Evolutionary conservation across 2,888 invertebrate species (phyloP).

Genomic region (Coelinius sp.): DNA sequence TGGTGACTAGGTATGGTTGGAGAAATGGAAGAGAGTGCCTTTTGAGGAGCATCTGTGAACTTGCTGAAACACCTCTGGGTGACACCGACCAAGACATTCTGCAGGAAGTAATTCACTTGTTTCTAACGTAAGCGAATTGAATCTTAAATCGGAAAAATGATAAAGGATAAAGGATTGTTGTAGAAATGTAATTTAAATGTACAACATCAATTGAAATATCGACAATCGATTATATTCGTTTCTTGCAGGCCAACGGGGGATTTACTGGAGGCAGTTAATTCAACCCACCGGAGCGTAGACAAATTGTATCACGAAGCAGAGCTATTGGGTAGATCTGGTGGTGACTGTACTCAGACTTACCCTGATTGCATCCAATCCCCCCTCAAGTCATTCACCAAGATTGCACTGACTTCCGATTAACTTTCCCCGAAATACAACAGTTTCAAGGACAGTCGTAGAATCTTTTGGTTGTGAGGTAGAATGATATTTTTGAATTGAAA

Average conservation of each 20-base stretch:
- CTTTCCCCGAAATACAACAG: slow-evolving; percentile 40
- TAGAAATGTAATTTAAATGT: background rate
- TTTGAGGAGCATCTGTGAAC: slow-evolving; percentile 79
- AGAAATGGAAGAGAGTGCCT: slow-evolving; percentile 75
- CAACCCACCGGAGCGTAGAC: slow-evolving; percentile 56
- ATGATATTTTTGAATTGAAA: too few species aligned
- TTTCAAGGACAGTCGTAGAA: background rate
- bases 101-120: slow-evolving; percentile 77
- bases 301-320: slow-evolving; percentile 67
- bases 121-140: slow-evolving; percentile 77
- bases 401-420: slow-evolving; percentile 44
- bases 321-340: slow-evolving; percentile 62
- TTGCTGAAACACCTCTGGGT: slow-evolving; percentile 73
- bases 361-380: slow-evolving; percentile 64
- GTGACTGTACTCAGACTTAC: slow-evolving; percentile 63
- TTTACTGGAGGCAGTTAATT: slow-evolving; percentile 55
- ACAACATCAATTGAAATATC: slow-evolving; percentile 39
- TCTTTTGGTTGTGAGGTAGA: background rate
- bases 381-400: slow-evolving; percentile 65
- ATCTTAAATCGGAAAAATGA: too few species aligned
- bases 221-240: slow-evolving; percentile 41
- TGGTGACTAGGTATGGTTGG: slow-evolving; percentile 74
- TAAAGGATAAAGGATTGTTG: too few species aligned
- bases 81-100: slow-evolving; percentile 74
- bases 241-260: slow-evolving; percentile 65